These are phyloP conservation scores for Antedon mediterranea DNA, from an alignment of 53 echinoderm and acorn worm species.

Conservation along the genomic window DNA sequence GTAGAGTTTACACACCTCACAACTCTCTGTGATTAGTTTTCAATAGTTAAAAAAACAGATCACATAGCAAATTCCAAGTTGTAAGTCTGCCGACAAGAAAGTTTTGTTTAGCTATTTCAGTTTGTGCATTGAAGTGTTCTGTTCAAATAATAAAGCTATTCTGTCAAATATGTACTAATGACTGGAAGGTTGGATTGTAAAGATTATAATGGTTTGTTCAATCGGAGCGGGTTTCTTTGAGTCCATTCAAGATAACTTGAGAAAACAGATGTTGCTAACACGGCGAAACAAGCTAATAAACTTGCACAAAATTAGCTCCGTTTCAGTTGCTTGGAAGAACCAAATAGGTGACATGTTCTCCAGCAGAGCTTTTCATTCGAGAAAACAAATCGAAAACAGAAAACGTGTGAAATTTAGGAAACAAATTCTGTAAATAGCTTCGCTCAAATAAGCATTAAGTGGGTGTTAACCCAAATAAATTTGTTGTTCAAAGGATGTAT, in stretches of 20 bases:
- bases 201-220: background rate
- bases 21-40: background rate
- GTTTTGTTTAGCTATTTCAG: background rate
- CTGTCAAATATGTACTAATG: constrained; percentile 1
- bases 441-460: background rate
- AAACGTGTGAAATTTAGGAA: background rate
- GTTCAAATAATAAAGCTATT: background rate
- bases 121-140: background rate
- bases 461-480: background rate
- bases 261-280: background rate
- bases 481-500: background rate
- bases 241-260: background rate
- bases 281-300: background rate
- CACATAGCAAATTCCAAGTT: background rate
- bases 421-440: background rate
- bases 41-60: background rate
- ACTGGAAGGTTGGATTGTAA: background rate
- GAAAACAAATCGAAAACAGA: background rate
- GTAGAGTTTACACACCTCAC: background rate
- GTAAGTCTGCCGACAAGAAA: background rate
- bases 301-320: background rate
- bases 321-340: background rate
- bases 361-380: background rate
- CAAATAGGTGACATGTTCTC: background rate
- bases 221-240: background rate